Percentiles rank a stretch among this genome's conserved stretches.
Evolutionary conservation across 2,888 invertebrate species (phyloP).

Genomic region (Yponomeuta sedellus): DNA sequence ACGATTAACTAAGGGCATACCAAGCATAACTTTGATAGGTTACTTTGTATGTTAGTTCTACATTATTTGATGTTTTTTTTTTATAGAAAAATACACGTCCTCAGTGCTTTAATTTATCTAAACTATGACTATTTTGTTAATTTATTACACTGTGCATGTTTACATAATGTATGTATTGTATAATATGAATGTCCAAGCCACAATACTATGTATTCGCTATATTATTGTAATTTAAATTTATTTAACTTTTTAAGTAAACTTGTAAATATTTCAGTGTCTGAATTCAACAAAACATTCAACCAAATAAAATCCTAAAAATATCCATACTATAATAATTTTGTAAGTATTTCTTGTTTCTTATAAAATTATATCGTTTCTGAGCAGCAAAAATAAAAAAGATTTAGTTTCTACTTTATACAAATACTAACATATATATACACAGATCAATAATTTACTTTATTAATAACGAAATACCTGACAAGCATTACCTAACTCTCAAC

Average conservation of each 20-base stretch:
- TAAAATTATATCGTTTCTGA: constrained; percentile 26
- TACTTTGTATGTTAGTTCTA: constrained; percentile 46
- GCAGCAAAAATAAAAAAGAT: constrained; percentile 54
- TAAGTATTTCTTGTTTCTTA: neutral
- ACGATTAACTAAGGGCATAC: constrained; percentile 44
- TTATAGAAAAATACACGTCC: constrained; percentile 74
- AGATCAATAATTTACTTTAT: constrained; percentile 56
- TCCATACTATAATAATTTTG: neutral
- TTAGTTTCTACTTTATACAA: constrained; percentile 63
- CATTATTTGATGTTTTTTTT: constrained; percentile 34
- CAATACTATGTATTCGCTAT: neutral
- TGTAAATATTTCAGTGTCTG: neutral
- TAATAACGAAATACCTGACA: constrained; percentile 30
- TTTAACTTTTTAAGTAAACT: neutral
- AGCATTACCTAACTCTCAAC: constrained; percentile 53
- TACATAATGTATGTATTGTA: neutral
- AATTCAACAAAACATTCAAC: constrained; percentile 1
- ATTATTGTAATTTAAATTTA: neutral
- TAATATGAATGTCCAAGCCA: neutral
- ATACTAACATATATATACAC: constrained; percentile 69
- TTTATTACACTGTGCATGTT: constrained; percentile 43
- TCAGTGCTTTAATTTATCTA: constrained; percentile 62
- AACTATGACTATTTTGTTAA: constrained; percentile 30
- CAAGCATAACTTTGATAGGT: constrained; percentile 48
- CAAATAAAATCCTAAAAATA: neutral